Evolutionary conservation across 2,888 invertebrate genomes (phyloP).

Genomic region (Caenorhabditis sp.): DNA sequence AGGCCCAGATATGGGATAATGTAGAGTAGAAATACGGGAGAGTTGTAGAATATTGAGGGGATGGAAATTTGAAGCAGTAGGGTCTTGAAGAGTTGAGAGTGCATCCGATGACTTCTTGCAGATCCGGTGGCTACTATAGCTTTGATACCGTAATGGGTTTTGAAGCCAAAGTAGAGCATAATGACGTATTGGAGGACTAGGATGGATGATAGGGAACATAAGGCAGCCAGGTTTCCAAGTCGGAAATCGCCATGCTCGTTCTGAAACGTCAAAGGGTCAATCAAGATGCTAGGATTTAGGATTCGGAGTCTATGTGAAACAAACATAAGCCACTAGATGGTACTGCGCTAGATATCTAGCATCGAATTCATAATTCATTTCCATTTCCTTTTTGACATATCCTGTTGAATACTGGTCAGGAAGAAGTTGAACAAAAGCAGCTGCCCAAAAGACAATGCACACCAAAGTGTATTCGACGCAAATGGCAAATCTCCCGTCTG

Average conservation of each 20-base stretch:
- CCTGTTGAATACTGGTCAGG: background rate
- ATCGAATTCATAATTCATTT: background rate
- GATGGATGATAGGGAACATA: background rate
- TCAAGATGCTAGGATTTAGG: no score
- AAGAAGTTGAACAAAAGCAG: background rate
- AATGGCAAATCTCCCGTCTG: background rate
- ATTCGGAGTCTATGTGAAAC: no score
- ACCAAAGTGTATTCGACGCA: background rate
- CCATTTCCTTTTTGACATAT: background rate
- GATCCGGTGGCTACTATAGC: background rate
- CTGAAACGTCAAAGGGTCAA: no score
- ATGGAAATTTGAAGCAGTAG: constrained; percentile 16
- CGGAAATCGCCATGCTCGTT: background rate
- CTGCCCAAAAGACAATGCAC: background rate
- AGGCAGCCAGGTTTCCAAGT: background rate
- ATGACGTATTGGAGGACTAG: background rate
- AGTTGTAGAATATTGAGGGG: constrained; percentile 9
- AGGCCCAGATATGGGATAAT: constrained; percentile 12
- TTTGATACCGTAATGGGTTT: background rate
- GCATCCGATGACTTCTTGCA: background rate
- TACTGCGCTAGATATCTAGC: background rate
- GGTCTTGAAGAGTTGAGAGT: constrained; percentile 1
- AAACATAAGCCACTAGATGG: background rate
- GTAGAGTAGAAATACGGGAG: background rate
- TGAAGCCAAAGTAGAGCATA: background rate